phyloP scores from a whole-genome alignment of 2,113 vertebrate genomes.

The Anthoscopus minutus region DNA sequence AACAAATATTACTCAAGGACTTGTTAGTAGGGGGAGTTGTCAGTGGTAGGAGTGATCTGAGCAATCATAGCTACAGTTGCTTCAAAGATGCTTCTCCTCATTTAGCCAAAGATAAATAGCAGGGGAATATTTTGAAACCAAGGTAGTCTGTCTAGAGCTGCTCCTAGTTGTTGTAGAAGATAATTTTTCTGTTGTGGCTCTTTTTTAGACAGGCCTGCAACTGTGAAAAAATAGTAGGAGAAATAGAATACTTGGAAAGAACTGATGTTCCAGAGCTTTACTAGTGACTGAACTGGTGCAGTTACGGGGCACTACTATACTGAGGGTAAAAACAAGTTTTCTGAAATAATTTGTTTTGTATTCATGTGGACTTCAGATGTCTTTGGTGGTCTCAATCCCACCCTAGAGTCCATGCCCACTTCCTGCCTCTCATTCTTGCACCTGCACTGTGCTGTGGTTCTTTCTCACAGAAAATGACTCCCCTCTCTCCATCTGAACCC shows the following conservation, averaged over 20 bases:
- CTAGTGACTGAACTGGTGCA: not conserved
- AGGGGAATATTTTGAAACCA: not conserved
- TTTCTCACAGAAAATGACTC: not conserved
- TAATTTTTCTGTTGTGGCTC: not conserved
- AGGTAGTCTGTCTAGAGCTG: not conserved
- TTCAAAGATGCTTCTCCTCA: not conserved
- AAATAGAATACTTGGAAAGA: not conserved
- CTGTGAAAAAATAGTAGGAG: not conserved
- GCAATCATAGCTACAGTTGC: not conserved
- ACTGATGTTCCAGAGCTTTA: not conserved
- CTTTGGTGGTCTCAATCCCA: not conserved
- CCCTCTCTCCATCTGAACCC: not conserved
- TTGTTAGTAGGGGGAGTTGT: not conserved
- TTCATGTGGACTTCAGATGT: not conserved
- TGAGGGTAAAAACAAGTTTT: not conserved
- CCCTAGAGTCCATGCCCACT: not conserved
- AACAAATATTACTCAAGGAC: conserved; percentile 10
- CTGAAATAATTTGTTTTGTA: not conserved
- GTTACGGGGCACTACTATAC: not conserved
- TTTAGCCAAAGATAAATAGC: not conserved
- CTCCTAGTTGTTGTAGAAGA: not conserved
- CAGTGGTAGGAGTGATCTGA: conserved; percentile 2
- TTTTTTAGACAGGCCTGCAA: not conserved
- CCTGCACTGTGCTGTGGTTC: not conserved
- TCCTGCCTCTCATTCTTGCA: not conserved